These are phyloP conservation scores for Drosophila mauritiana DNA, from an alignment of 1,140 invertebrate genomes.

Conservation along the genomic window DNA sequence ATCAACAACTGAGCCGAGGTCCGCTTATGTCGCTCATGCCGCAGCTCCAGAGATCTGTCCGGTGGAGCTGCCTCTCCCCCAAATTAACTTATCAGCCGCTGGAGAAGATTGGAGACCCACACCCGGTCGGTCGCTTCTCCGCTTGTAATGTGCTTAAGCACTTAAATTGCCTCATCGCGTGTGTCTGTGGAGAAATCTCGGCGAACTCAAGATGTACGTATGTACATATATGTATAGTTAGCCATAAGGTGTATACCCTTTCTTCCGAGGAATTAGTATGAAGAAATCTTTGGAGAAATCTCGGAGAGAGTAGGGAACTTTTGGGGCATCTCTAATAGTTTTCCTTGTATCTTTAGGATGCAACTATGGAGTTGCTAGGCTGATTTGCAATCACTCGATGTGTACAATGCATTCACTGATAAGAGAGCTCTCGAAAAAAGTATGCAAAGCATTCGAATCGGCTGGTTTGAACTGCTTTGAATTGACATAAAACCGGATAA, in stretches of 20 bases:
- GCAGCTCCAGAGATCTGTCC: constrained; percentile 19
- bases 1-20: constrained; percentile 62
- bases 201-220: background rate
- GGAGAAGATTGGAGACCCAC: constrained; percentile 28
- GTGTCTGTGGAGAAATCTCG: background rate
- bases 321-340: no score
- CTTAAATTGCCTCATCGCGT: constrained; percentile 51
- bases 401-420: background rate
- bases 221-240: no score
- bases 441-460: background rate
- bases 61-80: constrained; percentile 25
- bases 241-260: background rate
- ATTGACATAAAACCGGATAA: background rate
- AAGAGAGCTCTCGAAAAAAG: background rate
- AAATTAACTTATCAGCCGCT: constrained; percentile 42
- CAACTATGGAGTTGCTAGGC: background rate
- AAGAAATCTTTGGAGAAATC: background rate
- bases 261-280: background rate
- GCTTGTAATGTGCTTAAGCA: constrained; percentile 61
- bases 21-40: constrained; percentile 9
- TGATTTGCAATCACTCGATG: background rate
- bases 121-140: background rate
- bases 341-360: background rate
- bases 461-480: background rate
- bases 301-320: background rate